Evolutionary conservation across 2,797 vertebrate species (phyloP).

Genomic region (Gambusia yucatana): DNA sequence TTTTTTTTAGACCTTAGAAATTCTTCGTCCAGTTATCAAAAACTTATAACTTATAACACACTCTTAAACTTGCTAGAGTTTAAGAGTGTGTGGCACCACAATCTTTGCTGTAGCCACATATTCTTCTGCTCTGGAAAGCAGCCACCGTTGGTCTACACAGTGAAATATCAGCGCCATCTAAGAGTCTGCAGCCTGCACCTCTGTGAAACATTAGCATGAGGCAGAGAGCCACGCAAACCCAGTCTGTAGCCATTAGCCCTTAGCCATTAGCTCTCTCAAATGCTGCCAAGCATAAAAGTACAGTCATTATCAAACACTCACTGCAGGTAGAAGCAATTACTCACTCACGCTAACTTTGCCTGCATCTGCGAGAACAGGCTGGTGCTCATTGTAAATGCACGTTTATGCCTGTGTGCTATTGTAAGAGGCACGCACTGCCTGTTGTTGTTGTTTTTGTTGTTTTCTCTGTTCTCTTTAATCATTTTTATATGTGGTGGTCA

Average conservation of each 20-base stretch:
- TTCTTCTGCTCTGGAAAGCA: slow-evolving; percentile 19
- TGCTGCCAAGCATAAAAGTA: slow-evolving; percentile 73
- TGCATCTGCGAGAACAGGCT: slow-evolving; percentile 31
- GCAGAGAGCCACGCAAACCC: slow-evolving; percentile 65
- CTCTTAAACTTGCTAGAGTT: not conserved
- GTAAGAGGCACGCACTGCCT: not conserved
- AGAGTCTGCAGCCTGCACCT: slow-evolving; percentile 47
- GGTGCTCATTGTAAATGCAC: slow-evolving; percentile 27
- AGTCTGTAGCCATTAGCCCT: slow-evolving; percentile 69
- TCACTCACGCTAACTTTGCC: slow-evolving; percentile 59
- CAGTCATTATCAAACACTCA: slow-evolving; percentile 67
- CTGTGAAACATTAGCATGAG: slow-evolving; percentile 62
- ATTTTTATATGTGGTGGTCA: not conserved
- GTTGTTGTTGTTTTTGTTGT: not conserved
- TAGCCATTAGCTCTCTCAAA: slow-evolving; percentile 71
- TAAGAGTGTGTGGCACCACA: slow-evolving; percentile 1
- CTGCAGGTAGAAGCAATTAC: slow-evolving; percentile 76
- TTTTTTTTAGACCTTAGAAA: not conserved
- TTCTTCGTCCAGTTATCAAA: not conserved
- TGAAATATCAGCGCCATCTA: slow-evolving; percentile 64
- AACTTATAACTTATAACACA: not conserved
- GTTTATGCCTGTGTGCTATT: slow-evolving; percentile 1
- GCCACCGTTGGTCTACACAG: slow-evolving; percentile 38
- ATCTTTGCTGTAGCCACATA: slow-evolving; percentile 16
- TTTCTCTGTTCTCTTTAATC: not conserved